Evolutionary conservation across 2,888 invertebrate genomes (phyloP).

Genomic region (Eupelmus urozonus): DNA sequence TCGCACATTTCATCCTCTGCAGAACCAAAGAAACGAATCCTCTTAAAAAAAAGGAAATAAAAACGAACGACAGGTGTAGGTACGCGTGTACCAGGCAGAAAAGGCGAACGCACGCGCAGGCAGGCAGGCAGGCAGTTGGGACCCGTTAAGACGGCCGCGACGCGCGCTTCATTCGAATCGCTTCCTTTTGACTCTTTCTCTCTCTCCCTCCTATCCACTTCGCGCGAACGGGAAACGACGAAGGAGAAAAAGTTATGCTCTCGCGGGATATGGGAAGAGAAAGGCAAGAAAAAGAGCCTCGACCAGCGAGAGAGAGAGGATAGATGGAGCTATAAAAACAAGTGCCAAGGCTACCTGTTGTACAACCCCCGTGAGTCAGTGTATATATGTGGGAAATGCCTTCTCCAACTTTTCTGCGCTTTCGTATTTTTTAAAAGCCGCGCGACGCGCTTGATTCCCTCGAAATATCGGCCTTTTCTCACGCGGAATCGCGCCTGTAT

Average conservation of each 20-base stretch:
- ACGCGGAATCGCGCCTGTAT: too few species aligned
- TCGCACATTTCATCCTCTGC: too few species aligned
- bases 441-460: too few species aligned
- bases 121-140: neutral
- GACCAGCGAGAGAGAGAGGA: neutral
- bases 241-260: slow-evolving; percentile 2
- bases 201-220: neutral
- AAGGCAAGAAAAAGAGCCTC: neutral
- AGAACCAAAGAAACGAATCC: too few species aligned
- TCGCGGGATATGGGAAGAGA: neutral
- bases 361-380: too few species aligned
- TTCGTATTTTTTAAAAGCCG: too few species aligned
- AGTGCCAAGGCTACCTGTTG: neutral
- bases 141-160: slow-evolving; percentile 44
- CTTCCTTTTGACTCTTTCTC: slow-evolving; percentile 20
- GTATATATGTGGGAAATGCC: too few species aligned
- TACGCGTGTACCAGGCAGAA: too few species aligned
- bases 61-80: too few species aligned
- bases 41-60: too few species aligned
- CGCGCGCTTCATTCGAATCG: slow-evolving; percentile 42
- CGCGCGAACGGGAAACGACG: slow-evolving; percentile 3
- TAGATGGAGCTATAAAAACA: slow-evolving; percentile 13
- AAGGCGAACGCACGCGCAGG: neutral
- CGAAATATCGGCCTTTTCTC: too few species aligned
- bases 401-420: too few species aligned